Evolutionary conservation across 35 echinoderm and acorn worm genomes (phyloP).

Genomic region (Strongylocentrotus purpuratus): DNA sequence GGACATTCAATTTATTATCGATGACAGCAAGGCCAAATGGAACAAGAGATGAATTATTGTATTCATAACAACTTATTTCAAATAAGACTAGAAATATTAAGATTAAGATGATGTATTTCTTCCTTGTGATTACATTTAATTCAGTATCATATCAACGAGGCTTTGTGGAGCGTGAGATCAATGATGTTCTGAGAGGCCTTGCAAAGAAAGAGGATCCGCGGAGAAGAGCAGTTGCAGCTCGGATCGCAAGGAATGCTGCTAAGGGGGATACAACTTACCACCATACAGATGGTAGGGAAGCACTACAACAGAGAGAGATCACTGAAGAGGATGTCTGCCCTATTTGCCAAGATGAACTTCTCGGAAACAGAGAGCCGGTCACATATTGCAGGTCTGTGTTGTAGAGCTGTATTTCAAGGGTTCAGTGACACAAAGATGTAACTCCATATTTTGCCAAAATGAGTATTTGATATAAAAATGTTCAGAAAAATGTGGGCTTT

Average conservation of each 20-base stretch:
- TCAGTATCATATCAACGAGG: slow-evolving; percentile 88
- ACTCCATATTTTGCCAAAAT: too few species aligned
- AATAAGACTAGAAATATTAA: background rate
- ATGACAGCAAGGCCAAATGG: too few species aligned
- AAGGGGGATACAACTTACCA: background rate
- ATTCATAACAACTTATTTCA: too few species aligned
- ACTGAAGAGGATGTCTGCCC: slow-evolving; percentile 92
- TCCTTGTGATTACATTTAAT: background rate
- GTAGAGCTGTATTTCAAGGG: background rate
- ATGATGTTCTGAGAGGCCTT: slow-evolving; percentile 83
- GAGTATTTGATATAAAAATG: too few species aligned
- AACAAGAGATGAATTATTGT: too few species aligned
- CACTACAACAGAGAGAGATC: slow-evolving; percentile 81
- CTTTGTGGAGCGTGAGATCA: slow-evolving; percentile 93
- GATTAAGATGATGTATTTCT: background rate
- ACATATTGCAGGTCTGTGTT: slow-evolving; percentile 83
- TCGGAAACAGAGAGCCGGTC: slow-evolving; percentile 85
- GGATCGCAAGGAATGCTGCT: background rate
- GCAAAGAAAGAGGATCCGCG: slow-evolving; percentile 50
- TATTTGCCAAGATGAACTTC: slow-evolving; percentile 96
- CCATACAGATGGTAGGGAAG: slow-evolving; percentile 59
- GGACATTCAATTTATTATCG: too few species aligned
- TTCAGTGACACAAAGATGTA: too few species aligned
- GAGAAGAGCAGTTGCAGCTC: slow-evolving; percentile 24
- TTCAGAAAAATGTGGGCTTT: too few species aligned